phyloP scores from a whole-genome alignment of 2,888 invertebrate genomes.

The Cosmorhoe ocellata region DNA sequence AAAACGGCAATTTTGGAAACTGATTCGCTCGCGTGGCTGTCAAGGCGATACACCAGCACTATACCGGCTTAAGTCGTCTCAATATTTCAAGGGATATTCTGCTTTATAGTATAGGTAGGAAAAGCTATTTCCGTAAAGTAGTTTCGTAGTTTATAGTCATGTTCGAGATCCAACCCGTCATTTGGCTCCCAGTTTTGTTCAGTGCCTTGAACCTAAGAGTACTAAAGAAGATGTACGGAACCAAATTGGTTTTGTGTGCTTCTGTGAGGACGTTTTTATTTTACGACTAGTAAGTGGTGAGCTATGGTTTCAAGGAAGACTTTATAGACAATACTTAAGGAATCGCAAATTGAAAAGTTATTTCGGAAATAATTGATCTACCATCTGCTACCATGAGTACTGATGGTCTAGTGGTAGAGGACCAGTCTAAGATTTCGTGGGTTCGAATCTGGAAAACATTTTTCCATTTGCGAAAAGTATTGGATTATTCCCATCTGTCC shows the following conservation, averaged over 20 bases:
- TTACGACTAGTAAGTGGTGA: constrained; percentile 13
- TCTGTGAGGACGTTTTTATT: constrained; percentile 7
- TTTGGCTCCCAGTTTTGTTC: constrained; percentile 54
- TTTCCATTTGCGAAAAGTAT: no score
- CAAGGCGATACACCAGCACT: constrained; percentile 31
- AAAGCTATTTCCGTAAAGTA: constrained; percentile 32
- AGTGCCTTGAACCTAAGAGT: constrained; percentile 48
- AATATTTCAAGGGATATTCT: constrained; percentile 25
- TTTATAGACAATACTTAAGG: no score
- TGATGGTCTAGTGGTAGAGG: no score
- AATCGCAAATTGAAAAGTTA: no score
- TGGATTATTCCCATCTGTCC: no score
- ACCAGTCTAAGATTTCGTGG: no score
- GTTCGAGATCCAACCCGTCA: constrained; percentile 51
- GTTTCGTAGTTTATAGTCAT: constrained; percentile 45
- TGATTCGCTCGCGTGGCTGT: constrained; percentile 50
- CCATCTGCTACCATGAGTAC: no score
- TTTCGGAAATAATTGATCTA: no score
- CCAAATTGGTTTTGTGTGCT: constrained; percentile 30
- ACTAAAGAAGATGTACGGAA: constrained; percentile 25
- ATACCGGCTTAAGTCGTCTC: constrained; percentile 33
- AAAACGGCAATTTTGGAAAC: constrained; percentile 42
- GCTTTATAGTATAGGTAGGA: constrained; percentile 28
- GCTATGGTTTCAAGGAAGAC: constrained; percentile 11
- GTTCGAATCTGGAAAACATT: no score